Base-by-base conservation (phyloP, 2,797 vertebrate species). In the Danio tinwini region DNA sequence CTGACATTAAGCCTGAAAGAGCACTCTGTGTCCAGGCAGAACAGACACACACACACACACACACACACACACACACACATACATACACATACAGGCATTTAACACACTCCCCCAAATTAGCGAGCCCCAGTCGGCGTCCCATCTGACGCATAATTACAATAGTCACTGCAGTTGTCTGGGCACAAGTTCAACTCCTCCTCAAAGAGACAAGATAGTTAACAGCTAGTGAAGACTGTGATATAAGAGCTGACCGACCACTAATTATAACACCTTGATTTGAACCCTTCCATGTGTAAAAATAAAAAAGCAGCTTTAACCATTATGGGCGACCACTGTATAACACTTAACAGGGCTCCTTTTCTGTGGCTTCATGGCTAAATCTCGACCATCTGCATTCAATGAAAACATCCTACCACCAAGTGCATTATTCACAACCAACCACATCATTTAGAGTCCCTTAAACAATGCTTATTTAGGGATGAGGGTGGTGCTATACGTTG, bases 341-440 rank as follows among this genome's bases (percentile, higher is more conserved):
- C 61, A 78, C 50, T 76, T 72, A 83, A 49, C 78, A 81, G 70
- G 6, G 37, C 53, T 74, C 59, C 78, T 82, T 73, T 78, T 76
- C 63, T 84, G 85, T 82, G 82, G 83, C 75, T 84, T 81, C 81
- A 53, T 76, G 75, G 78, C 74, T 82, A 17, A 62, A 79, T 14
- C 39, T 69, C 70, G 49, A 81, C 53, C 84, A 83, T 87, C 83
- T 86, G 85, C 63, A 72, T 78, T 73, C 80, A 59, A 81, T 85
- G 80, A 83, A 83, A 72, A 74, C 74, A 61, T 72, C 71, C 72
- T 70, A 63, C 64, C 76, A 68, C 6, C 47, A 39, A 68, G 69
- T 42, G 59, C 50, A 63, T 63, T 62, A 69, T 74, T 75, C 75
- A 77, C 70, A 64, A 53, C 56, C 78, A 56, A 82, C 86, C 86